phyloP scores from a whole-genome alignment of 2,888 invertebrate genomes.

The Andrena flavipes region DNA sequence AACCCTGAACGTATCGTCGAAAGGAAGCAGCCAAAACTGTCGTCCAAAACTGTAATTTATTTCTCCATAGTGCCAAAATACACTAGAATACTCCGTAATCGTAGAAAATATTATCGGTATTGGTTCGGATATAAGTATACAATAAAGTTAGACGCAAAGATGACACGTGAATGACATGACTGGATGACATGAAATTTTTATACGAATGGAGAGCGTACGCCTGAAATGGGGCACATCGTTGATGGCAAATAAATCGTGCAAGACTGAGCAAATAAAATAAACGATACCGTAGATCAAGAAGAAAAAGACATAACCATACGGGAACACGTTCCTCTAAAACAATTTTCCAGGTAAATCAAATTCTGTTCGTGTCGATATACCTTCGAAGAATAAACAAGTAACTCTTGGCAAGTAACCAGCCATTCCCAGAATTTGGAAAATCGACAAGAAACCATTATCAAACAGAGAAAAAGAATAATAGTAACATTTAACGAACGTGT shows the following conservation, averaged over 20 bases:
- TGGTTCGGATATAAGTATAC: conserved; percentile 51
- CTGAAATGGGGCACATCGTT: conserved; percentile 23
- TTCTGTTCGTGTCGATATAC: neutral
- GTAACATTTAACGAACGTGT: conserved; percentile 30
- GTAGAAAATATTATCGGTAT: conserved; percentile 64
- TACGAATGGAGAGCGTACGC: conserved; percentile 29
- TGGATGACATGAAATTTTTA: conserved; percentile 43
- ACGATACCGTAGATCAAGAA: conserved; percentile 21
- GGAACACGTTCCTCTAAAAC: conserved; percentile 27
- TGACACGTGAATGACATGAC: conserved; percentile 28
- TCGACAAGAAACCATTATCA: neutral
- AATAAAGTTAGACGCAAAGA: conserved; percentile 42
- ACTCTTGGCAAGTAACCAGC: neutral
- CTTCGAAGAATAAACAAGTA: neutral
- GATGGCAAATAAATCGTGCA: conserved; percentile 45
- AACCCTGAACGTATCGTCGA: neutral
- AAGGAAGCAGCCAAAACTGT: neutral
- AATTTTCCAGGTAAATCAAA: neutral
- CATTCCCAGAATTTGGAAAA: neutral
- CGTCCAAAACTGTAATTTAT: conserved; percentile 66
- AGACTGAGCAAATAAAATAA: conserved; percentile 52
- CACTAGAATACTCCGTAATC: conserved; percentile 64
- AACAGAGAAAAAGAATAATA: neutral
- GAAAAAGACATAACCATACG: conserved; percentile 2
- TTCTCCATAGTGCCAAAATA: conserved; percentile 61